A percentile compares a stretch with the other conserved stretches of the same genome.
phyloP scores from a whole-genome alignment of 23 tunicate species.

The Ciona savignyi region DNA sequence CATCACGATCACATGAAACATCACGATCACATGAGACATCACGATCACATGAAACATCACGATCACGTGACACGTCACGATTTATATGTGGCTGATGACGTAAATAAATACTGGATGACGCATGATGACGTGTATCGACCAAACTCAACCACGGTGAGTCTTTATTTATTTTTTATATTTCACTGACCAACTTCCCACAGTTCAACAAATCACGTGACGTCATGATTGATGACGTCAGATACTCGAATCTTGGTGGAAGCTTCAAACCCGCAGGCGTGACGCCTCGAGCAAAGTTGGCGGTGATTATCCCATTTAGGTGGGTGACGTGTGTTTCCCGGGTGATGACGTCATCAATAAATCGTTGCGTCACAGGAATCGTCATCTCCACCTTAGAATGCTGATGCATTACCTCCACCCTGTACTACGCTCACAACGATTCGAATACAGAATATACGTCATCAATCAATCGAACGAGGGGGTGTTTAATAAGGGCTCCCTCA shows the following conservation, averaged over 20 bases:
- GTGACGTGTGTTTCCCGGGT: too few relatives aligned
- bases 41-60: too few relatives aligned
- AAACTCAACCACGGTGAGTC: too few relatives aligned
- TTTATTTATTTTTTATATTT: too few relatives aligned
- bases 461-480: conserved; percentile 1
- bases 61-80: too few relatives aligned
- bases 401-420: conserved; percentile 32
- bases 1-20: too few relatives aligned
- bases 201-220: conserved; percentile 2
- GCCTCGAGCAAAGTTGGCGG: conserved; percentile 22
- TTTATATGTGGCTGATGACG: too few relatives aligned
- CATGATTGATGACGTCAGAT: conserved; percentile 21
- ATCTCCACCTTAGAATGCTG: conserved; percentile 18
- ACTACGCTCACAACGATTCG: conserved; percentile 12
- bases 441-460: conserved; percentile 26
- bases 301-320: conserved; percentile 28
- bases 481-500: conserved; percentile 19
- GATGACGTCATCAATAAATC: background rate
- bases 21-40: too few relatives aligned
- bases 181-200: too few relatives aligned
- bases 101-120: too few relatives aligned
- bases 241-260: conserved; percentile 24
- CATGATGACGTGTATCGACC: too few relatives aligned
- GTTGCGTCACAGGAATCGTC: background rate
- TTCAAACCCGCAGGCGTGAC: conserved; percentile 12